Base-by-base conservation (phyloP, 2,797 vertebrate species). In the Lutra lutra region DNA sequence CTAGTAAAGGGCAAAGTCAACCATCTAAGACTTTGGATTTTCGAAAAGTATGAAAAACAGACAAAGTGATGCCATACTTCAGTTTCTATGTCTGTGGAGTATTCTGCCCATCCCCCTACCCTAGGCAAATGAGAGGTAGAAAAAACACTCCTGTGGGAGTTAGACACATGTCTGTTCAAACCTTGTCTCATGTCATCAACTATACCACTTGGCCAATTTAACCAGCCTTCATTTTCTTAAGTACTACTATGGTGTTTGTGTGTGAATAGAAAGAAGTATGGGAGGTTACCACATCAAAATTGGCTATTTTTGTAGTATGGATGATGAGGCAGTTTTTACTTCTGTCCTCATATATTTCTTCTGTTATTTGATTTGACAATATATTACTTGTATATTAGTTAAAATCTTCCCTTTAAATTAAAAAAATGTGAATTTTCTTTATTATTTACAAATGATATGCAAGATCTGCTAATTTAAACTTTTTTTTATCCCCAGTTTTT, bases 361-460 rank as follows among this genome's bases (percentile, higher is more conserved):
- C 25, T 83, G 15, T 73, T 93, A 70, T 89, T 95, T 85, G 23
- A 90, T 96, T 95, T 87, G 92, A 35, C 75, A 46, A 66, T 43
- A 27, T 94, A 62, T 66, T 56, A 60, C 77, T 89, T 83, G 25
- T 72, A 46, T 66, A 80, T 68, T 38, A 64, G 46, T 80, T 83
- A 68, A 86, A 79, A 77, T 1, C 77, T 87, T 79, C 3, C 15
- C 38, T 87, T 58, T 84, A 68, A 72, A 84, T 2, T 73, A 25
- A 89, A 18, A 18, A 94, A 91, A 83, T 92, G 25, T 70, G 12
- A 79, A 64, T 82, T 95, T 78, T 93, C 66, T 79, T 90, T 96
- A 38, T 20, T 62, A 38, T 91, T 94, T 96, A 85, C 5, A 96
- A 89, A 77, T 77, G 70, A n/a, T 27, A 64, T 58, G 1, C 40